A percentile compares a stretch with the other conserved stretches of the same genome.
phyloP scores from a whole-genome alignment of 2,888 invertebrate species.

The Pyrochroa serraticornis region DNA sequence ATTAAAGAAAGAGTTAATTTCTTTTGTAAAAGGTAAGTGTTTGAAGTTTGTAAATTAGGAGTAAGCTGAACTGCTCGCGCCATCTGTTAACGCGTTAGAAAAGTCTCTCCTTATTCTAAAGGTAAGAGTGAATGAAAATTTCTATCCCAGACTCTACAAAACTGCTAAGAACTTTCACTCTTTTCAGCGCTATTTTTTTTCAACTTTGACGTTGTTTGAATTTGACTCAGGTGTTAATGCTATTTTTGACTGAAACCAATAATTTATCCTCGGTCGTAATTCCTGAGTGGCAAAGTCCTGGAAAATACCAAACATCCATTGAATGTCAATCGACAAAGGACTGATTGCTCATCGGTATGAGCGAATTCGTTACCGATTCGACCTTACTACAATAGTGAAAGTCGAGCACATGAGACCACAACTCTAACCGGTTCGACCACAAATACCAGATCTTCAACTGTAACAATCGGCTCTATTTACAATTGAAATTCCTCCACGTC shows the following conservation, averaged over 20 bases:
- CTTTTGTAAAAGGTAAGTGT: too few species aligned
- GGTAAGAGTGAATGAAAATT: too few species aligned
- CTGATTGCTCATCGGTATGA: slow-evolving; percentile 33
- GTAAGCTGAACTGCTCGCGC: too few species aligned
- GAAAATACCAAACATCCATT: slow-evolving; percentile 38
- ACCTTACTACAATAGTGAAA: slow-evolving; percentile 44
- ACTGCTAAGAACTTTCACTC: too few species aligned
- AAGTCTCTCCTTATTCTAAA: too few species aligned
- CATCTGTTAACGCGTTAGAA: too few species aligned
- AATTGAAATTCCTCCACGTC: slow-evolving; percentile 37
- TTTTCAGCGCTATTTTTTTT: too few species aligned
- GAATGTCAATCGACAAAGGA: slow-evolving; percentile 38
- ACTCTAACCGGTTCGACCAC: slow-evolving; percentile 45
- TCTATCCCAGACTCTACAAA: too few species aligned
- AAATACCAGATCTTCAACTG: slow-evolving; percentile 47
- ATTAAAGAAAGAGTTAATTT: too few species aligned
- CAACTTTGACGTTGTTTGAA: neutral
- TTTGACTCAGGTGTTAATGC: neutral
- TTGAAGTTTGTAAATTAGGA: too few species aligned
- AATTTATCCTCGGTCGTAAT: neutral
- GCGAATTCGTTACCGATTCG: slow-evolving; percentile 44
- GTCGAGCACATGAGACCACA: slow-evolving; percentile 42
- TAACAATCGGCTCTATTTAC: slow-evolving; percentile 41
- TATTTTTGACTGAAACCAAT: neutral
- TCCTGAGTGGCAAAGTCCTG: neutral